Evolutionary conservation across 2,888 invertebrate genomes (phyloP).

Genomic region (Brachypterus glaber): DNA sequence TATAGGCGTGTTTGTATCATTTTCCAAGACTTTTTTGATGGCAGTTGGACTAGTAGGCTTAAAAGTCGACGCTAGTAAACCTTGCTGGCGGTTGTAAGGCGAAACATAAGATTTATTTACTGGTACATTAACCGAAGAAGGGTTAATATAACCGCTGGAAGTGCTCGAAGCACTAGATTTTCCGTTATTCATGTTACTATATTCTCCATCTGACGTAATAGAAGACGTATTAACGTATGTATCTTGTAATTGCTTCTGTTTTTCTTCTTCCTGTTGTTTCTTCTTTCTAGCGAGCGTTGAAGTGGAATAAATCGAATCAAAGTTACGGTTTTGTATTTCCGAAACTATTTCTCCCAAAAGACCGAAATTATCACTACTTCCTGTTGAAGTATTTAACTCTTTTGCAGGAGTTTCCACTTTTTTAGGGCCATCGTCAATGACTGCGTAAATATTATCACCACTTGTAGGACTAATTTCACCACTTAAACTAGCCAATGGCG

Average conservation of each 20-base stretch:
- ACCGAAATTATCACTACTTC: conserved; percentile 62
- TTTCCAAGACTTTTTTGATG: conserved; percentile 18
- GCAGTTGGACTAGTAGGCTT: conserved; percentile 16
- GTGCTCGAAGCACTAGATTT: conserved; percentile 54
- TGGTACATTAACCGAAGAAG: conserved; percentile 62
- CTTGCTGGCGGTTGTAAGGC: conserved; percentile 25
- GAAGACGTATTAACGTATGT: conserved; percentile 53
- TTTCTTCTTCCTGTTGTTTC: conserved; percentile 41
- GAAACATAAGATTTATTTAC: conserved; percentile 27
- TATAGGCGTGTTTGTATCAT: conserved; percentile 21
- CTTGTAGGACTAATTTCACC: conserved; percentile 48
- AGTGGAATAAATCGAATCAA: conserved; percentile 79
- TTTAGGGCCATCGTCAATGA: conserved; percentile 61
- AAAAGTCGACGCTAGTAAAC: conserved; percentile 24
- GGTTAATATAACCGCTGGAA: conserved; percentile 64
- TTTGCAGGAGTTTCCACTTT: conserved; percentile 29
- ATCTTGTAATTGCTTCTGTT: conserved; percentile 35
- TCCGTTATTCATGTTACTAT: conserved; percentile 49
- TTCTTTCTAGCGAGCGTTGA: conserved; percentile 59
- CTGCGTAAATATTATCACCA: conserved; percentile 74
- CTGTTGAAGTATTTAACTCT: conserved; percentile 36
- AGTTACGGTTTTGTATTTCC: conserved; percentile 77
- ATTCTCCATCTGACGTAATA: conserved; percentile 45
- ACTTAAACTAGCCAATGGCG: conserved; percentile 52
- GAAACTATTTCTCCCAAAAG: conserved; percentile 77